phyloP scores from a whole-genome alignment of 2,113 vertebrate species.

The Rutilus rutilus region DNA sequence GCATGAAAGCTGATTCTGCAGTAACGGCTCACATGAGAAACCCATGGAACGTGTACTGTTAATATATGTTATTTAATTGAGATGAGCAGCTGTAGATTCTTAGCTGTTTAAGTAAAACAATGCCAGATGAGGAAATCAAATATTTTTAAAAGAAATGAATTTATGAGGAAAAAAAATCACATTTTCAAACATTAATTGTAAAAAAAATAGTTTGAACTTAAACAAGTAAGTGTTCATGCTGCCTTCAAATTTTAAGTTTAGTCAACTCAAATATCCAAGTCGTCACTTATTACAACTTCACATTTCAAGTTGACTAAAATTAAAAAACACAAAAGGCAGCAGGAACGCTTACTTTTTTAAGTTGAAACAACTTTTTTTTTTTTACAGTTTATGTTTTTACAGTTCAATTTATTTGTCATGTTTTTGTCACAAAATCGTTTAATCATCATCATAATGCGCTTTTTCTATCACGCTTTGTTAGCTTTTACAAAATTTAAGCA shows the following conservation, averaged over 20 bases:
- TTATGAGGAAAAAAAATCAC: not conserved
- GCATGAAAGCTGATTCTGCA: slow-evolving; percentile 54
- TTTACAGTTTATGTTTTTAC: too few relatives aligned
- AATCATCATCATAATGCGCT: not conserved
- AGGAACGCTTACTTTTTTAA: too few relatives aligned
- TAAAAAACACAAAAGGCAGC: too few relatives aligned
- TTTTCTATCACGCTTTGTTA: not conserved
- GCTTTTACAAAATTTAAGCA: not conserved
- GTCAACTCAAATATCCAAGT: too few relatives aligned
- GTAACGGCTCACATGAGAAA: slow-evolving; percentile 1
- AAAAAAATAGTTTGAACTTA: too few relatives aligned
- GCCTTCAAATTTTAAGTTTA: too few relatives aligned
- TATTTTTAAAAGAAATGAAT: not conserved
- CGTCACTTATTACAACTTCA: too few relatives aligned
- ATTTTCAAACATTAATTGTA: not conserved
- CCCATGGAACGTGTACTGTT: not conserved
- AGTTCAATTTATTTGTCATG: not conserved
- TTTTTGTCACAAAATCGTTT: not conserved
- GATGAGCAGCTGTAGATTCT: not conserved
- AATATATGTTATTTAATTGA: slow-evolving; percentile 16
- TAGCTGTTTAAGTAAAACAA: not conserved
- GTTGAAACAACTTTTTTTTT: too few relatives aligned
- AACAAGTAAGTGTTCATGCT: too few relatives aligned
- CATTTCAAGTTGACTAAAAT: too few relatives aligned
- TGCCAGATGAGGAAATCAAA: not conserved